Evolutionary conservation across 2,888 invertebrate species (phyloP).

Genomic region (Coecobrya sp.): DNA sequence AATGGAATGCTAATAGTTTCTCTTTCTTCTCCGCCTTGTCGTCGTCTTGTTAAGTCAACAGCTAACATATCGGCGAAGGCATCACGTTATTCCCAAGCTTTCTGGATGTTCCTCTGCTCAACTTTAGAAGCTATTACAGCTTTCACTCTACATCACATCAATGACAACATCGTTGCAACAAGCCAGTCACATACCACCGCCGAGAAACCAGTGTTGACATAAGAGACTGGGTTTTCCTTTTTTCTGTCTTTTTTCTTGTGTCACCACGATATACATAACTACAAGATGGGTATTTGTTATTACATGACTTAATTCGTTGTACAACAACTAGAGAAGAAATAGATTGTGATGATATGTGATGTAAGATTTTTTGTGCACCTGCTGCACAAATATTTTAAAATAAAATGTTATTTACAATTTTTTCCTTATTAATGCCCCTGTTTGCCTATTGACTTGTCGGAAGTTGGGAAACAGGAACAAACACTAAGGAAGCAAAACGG

Average conservation of each 20-base stretch:
- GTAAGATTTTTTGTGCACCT: too few species aligned
- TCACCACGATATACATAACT: not conserved
- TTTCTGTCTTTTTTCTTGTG: not conserved
- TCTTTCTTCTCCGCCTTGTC: not conserved
- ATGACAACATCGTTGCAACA: not conserved
- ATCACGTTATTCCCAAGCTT: not conserved
- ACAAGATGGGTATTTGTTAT: not conserved
- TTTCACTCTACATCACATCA: not conserved
- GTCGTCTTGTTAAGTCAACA: constrained; percentile 10
- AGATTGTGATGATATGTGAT: too few species aligned
- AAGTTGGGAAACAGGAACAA: too few species aligned
- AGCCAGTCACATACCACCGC: not conserved
- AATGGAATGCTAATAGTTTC: constrained; percentile 19
- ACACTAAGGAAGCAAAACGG: too few species aligned
- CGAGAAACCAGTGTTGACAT: not conserved
- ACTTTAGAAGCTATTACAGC: not conserved
- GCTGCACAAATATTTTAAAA: too few species aligned
- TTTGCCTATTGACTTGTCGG: too few species aligned
- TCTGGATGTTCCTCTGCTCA: not conserved
- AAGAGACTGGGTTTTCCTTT: not conserved
- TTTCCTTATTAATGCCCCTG: too few species aligned
- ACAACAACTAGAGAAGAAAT: not conserved
- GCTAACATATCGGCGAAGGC: not conserved
- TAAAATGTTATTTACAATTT: too few species aligned
- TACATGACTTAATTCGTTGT: not conserved